Base-by-base conservation (phyloP, 2,888 invertebrate genomes). In the Drosophila falleni region DNA sequence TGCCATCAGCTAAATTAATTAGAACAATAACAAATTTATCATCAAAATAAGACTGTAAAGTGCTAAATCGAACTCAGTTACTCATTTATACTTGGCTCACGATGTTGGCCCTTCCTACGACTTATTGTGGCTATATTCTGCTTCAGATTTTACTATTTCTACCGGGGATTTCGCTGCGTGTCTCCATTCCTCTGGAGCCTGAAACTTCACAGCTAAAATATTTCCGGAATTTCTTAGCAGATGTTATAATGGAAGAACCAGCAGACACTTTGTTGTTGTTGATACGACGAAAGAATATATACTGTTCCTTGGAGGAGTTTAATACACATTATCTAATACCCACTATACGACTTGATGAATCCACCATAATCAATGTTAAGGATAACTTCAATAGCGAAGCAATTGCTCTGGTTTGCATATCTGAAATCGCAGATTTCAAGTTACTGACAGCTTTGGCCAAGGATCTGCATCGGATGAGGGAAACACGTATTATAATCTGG, bases 321-420 rank as follows among this genome's bases (percentile, higher is more conserved):
- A 53, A 39, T 39, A 0, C 15, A 2, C 37, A 3, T n/a, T 1
- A 51, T 15, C 11, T 13, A 0, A 6, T 65, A 1, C 64, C 80
- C 0, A 51, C 6, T 0, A 3, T 78, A 8, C 66, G 53, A 0
- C 11, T 51, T 0, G 49, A 71, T 11, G 42, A 62, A 8, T 16
- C 23, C 0, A 6, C 16, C 0, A 13, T 1, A 5, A n/a, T 74
- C 0, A 3, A 15, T 4, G 2, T 69, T 3, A 67, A 50, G 0
- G 5, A 11, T 0, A 0, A 13, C 10, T 67, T 46, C 11, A 71
- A 64, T 13, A 31, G 23, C 13, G 5, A 46, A 5, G 1, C 16
- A 0, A 4, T 80, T 8, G 41, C 31, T 8, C 3, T 80, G 8
- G 44, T 77, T 6, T 77, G 74, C 47, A 58, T 80, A 3, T 53